Conservation (phyloP, 1,140 invertebrate genomes). For the Plectus sambesii region DNA sequence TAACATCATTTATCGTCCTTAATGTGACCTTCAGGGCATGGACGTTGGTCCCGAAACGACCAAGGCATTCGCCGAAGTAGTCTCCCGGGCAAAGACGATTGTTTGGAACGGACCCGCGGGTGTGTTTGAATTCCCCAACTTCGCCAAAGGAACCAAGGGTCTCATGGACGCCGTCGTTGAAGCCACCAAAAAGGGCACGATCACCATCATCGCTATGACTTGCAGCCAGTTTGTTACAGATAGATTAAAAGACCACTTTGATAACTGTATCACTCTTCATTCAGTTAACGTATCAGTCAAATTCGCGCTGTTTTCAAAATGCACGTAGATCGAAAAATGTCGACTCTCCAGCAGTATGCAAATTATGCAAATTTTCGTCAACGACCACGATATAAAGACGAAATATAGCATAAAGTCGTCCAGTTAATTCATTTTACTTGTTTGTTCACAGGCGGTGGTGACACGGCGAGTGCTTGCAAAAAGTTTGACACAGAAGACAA, state of each 20-base stretch:
- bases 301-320: no score
- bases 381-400: no score
- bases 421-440: slow-evolving; percentile 16
- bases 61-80: slow-evolving; percentile 62
- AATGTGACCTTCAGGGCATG: slow-evolving; percentile 57
- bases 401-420: no score
- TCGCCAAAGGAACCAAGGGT: slow-evolving; percentile 74
- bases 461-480: slow-evolving; percentile 91
- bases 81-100: slow-evolving; percentile 79
- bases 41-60: slow-evolving; percentile 80
- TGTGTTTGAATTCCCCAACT: slow-evolving; percentile 93
- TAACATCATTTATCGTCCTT: no score
- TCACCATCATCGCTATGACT: slow-evolving; percentile 92
- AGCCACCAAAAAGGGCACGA: slow-evolving; percentile 64
- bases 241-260: no score
- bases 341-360: no score
- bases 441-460: slow-evolving; percentile 61
- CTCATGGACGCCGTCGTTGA: slow-evolving; percentile 90
- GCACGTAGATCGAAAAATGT: no score
- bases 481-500: slow-evolving; percentile 91
- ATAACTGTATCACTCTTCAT: no score
- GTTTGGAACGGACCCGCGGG: slow-evolving; percentile 96
- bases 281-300: no score
- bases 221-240: no score
- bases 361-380: no score